These are phyloP conservation scores for Drosophila meridionalis DNA, from an alignment of 2,888 invertebrate species.

Conservation along the genomic window DNA sequence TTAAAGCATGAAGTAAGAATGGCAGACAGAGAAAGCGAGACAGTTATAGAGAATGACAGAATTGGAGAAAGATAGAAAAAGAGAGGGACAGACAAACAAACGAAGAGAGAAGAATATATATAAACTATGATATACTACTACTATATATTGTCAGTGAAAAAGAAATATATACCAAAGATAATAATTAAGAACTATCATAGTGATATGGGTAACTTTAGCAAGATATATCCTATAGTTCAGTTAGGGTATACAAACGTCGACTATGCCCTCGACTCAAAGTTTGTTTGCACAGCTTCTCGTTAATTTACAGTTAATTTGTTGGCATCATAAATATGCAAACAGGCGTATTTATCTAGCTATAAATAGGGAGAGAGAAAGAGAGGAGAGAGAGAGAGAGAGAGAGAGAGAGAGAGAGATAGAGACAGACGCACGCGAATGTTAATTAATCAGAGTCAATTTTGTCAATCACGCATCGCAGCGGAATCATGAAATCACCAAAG, in stretches of 20 bases:
- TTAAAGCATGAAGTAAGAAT: too few species aligned
- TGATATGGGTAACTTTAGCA: neutral
- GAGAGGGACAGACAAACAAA: too few species aligned
- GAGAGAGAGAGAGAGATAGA: neutral
- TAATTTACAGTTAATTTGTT: conserved; percentile 26
- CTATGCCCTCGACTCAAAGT: neutral
- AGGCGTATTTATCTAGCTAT: neutral
- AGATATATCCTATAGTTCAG: neutral
- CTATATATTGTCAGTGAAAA: too few species aligned
- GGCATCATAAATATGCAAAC: conserved; percentile 7
- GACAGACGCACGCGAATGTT: neutral
- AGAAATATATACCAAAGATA: neutral
- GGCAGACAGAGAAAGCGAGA: too few species aligned
- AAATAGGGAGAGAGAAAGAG: neutral
- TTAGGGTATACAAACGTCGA: neutral
- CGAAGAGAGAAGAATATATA: too few species aligned
- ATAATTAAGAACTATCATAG: too few species aligned
- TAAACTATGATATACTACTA: too few species aligned
- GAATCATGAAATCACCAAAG: conserved; percentile 85
- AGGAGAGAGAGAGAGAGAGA: neutral
- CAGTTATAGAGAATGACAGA: too few species aligned
- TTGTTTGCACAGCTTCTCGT: neutral
- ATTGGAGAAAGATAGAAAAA: too few species aligned
- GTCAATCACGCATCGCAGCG: conserved; percentile 62
- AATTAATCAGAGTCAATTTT: conserved; percentile 15